Percentiles rank a stretch among this genome's conserved stretches.
Evolutionary conservation across 1,140 invertebrate species (phyloP).

Genomic region (Drosophila oshimai): DNA sequence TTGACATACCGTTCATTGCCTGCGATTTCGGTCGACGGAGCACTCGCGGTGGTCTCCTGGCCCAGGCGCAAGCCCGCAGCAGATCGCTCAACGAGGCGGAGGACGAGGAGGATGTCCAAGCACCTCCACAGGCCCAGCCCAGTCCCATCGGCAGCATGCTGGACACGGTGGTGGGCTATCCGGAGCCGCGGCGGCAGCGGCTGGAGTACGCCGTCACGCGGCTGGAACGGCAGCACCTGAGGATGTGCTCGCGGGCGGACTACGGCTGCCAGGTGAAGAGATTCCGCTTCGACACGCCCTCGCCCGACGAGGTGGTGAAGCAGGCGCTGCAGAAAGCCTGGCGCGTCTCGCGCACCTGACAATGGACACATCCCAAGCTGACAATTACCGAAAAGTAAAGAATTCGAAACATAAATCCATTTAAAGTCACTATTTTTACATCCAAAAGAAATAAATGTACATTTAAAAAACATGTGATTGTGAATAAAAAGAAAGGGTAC

Average conservation of each 20-base stretch:
- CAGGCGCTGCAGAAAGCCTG: constrained; percentile 52
- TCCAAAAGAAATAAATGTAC: too few relatives aligned
- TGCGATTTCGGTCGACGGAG: constrained; percentile 33
- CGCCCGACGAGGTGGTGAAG: constrained; percentile 71
- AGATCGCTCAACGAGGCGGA: background rate
- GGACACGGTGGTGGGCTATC: constrained; percentile 40
- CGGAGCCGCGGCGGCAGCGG: constrained; percentile 19
- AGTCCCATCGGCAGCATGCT: constrained; percentile 42
- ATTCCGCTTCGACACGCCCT: constrained; percentile 69
- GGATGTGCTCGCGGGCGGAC: constrained; percentile 31
- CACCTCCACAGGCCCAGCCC: background rate
- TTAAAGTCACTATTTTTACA: too few relatives aligned
- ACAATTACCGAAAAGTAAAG: constrained; percentile 30
- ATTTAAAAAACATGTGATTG: too few relatives aligned
- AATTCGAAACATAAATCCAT: constrained; percentile 7
- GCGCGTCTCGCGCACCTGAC: constrained; percentile 53
- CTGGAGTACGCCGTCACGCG: constrained; percentile 33
- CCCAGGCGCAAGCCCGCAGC: too few relatives aligned
- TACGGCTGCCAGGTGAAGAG: constrained; percentile 56
- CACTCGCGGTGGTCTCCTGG: background rate
- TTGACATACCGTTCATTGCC: constrained; percentile 71
- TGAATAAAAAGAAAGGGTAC: too few relatives aligned
- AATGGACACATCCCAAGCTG: background rate
- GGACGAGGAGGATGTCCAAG: background rate
- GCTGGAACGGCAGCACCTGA: constrained; percentile 37